Conservation (phyloP, 2,888 invertebrate species). For the Eupithecia dodoneata region DNA sequence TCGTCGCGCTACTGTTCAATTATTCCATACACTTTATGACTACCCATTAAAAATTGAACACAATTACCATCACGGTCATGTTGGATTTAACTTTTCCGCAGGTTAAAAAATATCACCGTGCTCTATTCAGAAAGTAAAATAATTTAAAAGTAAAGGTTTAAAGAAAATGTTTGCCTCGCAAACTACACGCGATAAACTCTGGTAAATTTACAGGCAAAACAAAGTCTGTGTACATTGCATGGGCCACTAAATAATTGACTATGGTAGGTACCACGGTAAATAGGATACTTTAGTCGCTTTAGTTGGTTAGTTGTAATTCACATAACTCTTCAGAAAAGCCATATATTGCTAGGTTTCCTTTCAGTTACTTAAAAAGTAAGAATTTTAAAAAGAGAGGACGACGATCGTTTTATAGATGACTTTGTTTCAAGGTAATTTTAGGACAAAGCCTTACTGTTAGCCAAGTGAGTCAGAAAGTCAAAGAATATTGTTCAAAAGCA, state of each 20-base stretch:
- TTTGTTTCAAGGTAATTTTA: conserved; percentile 31
- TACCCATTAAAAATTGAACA: conserved; percentile 42
- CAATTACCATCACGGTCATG: conserved; percentile 19
- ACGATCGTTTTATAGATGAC: conserved; percentile 19
- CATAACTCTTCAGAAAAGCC: not conserved
- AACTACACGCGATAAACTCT: conserved; percentile 58
- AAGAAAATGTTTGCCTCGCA: conserved; percentile 44
- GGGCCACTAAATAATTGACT: not conserved
- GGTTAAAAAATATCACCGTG: conserved; percentile 27
- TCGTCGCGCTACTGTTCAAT: conserved; percentile 48
- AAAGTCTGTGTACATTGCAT: conserved; percentile 8
- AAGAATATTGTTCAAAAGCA: conserved; percentile 53
- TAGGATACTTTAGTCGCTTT: not conserved
- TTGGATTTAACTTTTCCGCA: conserved; percentile 33
- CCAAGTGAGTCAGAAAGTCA: conserved; percentile 50
- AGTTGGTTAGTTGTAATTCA: not conserved
- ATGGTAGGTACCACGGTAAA: not conserved
- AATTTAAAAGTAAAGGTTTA: conserved; percentile 42
- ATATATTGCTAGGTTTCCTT: not conserved
- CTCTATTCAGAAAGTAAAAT: conserved; percentile 56
- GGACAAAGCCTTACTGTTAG: conserved; percentile 37
- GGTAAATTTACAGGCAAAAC: conserved; percentile 45
- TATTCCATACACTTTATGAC: conserved; percentile 31
- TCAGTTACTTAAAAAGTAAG: conserved; percentile 7
- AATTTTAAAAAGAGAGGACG: conserved; percentile 10